Conservation (phyloP, 1,140 invertebrate genomes). For the Neodiprion fabricii region DNA sequence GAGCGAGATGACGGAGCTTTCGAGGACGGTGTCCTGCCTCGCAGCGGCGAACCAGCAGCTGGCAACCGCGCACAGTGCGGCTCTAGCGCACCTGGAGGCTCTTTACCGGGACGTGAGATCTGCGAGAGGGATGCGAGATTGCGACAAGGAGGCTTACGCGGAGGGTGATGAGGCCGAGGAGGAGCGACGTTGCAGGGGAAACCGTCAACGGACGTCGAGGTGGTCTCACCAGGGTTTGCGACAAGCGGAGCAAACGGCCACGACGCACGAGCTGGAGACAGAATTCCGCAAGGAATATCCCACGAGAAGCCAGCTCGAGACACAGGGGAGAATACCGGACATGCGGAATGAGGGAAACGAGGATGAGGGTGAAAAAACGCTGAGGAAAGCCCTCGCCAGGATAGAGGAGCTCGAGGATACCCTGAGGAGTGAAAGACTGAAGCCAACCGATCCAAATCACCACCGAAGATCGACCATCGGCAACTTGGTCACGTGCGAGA, state of each 20-base stretch:
- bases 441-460: background rate
- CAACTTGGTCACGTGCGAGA: background rate
- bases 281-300: background rate
- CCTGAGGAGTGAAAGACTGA: background rate
- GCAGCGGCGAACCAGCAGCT: slow-evolving; percentile 55
- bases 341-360: background rate
- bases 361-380: background rate
- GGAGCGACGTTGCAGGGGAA: background rate
- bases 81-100: slow-evolving; percentile 47
- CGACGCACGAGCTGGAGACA: background rate
- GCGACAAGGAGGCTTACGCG: background rate
- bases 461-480: too few relatives aligned
- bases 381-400: slow-evolving; percentile 11
- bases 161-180: slow-evolving; percentile 14
- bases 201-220: background rate
- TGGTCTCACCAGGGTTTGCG: background rate
- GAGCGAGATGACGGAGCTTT: slow-evolving; percentile 40
- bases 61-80: slow-evolving; percentile 45
- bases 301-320: background rate
- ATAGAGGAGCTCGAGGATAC: slow-evolving; percentile 12
- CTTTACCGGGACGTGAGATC: slow-evolving; percentile 46
- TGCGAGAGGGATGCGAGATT: slow-evolving; percentile 25
- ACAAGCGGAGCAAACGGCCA: background rate
- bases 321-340: background rate
- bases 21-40: slow-evolving; percentile 50